These are phyloP conservation scores for Mastigias papua DNA, from an alignment of 30 jellyfish, hydroid and myxozoan species.

Conservation along the genomic window DNA sequence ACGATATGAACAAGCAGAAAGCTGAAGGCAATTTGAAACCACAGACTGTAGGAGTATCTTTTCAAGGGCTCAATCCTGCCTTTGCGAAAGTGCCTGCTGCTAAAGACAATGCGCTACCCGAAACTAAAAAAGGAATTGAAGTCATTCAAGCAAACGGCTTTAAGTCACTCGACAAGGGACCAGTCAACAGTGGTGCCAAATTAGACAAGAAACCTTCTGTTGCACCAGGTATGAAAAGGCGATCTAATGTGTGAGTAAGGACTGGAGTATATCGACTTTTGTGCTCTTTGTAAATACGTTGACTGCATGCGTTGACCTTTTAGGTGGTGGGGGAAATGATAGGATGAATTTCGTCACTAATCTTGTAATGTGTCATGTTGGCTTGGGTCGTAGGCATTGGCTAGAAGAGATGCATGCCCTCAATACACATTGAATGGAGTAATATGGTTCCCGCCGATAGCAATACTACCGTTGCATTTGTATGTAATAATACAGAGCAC, in stretches of 20 bases:
- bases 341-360: too few relatives aligned
- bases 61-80: constrained; percentile 38
- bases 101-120: constrained; percentile 40
- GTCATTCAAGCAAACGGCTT: not conserved
- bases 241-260: not conserved
- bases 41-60: constrained; percentile 29
- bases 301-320: too few relatives aligned
- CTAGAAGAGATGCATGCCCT: too few relatives aligned
- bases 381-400: too few relatives aligned
- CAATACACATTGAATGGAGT: too few relatives aligned
- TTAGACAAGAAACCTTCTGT: constrained; percentile 57
- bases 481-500: too few relatives aligned
- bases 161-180: not conserved
- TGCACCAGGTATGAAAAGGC: constrained; percentile 71
- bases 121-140: constrained; percentile 7
- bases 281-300: too few relatives aligned
- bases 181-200: not conserved
- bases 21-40: not conserved
- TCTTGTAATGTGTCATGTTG: too few relatives aligned
- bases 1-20: not conserved
- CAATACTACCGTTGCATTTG: too few relatives aligned
- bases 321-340: too few relatives aligned
- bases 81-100: constrained; percentile 21
- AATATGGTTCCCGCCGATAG: too few relatives aligned
- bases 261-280: too few relatives aligned